phyloP scores from a whole-genome alignment of 2,888 invertebrate genomes.

The Agonopterix subpropinquella region DNA sequence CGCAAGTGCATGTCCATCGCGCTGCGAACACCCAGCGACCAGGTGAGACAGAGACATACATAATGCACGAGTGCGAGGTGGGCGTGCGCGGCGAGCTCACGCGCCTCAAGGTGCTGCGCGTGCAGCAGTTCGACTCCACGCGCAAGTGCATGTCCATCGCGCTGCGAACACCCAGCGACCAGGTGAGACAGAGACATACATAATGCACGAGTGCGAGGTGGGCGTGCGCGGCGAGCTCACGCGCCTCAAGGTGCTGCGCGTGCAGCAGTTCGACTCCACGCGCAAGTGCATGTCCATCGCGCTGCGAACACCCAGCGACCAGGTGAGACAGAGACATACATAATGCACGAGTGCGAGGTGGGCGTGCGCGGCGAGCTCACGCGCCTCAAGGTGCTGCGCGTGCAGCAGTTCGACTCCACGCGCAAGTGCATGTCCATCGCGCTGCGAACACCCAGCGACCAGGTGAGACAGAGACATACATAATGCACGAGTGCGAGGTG shows the following conservation, averaged over 20 bases:
- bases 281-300: constrained; percentile 99
- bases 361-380: constrained; percentile 79
- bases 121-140: constrained; percentile 94
- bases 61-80: constrained; percentile 83
- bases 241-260: constrained; percentile 72
- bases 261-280: constrained; percentile 94
- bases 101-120: constrained; percentile 72
- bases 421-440: constrained; percentile 99
- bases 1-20: constrained; percentile 99
- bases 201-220: constrained; percentile 83
- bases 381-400: constrained; percentile 72
- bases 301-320: constrained; percentile 78
- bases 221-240: constrained; percentile 79
- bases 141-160: constrained; percentile 99
- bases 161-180: constrained; percentile 78
- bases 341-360: constrained; percentile 83
- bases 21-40: constrained; percentile 78
- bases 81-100: constrained; percentile 79
- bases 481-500: constrained; percentile 83
- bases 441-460: constrained; percentile 78
- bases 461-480: constrained; percentile 17
- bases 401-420: constrained; percentile 94
- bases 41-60: constrained; percentile 17
- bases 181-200: constrained; percentile 17
- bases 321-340: constrained; percentile 17